These are phyloP conservation scores for Hirtodrosophila duncani DNA, from an alignment of 2,888 invertebrate species.

Conservation along the genomic window DNA sequence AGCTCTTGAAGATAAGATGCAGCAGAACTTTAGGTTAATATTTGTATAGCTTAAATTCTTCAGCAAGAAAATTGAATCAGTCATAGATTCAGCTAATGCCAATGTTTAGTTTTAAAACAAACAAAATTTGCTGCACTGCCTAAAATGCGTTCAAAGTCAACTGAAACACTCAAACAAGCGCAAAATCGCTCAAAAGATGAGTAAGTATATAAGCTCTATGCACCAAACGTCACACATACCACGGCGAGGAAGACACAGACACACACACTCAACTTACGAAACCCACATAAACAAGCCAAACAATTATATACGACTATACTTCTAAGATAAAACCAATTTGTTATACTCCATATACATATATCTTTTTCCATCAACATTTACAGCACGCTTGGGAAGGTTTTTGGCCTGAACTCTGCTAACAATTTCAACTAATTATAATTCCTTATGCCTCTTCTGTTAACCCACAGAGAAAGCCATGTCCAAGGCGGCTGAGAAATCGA, in stretches of 20 bases:
- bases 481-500: conserved; percentile 53
- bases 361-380: conserved; percentile 42
- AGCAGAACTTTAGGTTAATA: too few relatives aligned
- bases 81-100: background rate
- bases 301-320: conserved; percentile 14
- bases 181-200: conserved; percentile 55
- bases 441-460: conserved; percentile 28
- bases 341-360: conserved; percentile 42
- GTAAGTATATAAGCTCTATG: conserved; percentile 61
- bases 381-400: conserved; percentile 71
- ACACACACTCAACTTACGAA: conserved; percentile 5
- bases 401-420: conserved; percentile 26
- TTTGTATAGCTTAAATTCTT: too few relatives aligned
- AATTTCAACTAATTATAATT: conserved; percentile 19
- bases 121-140: conserved; percentile 51
- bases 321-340: conserved; percentile 29
- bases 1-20: too few relatives aligned
- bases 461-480: conserved; percentile 87
- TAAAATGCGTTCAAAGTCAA: conserved; percentile 40
- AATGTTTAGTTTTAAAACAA: conserved; percentile 26
- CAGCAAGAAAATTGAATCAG: background rate
- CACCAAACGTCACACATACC: conserved; percentile 10
- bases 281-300: conserved; percentile 5
- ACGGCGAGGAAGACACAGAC: conserved; percentile 15
- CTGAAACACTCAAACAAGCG: conserved; percentile 45